These are phyloP conservation scores for Fabriciana adippe DNA, from an alignment of 2,888 invertebrate species.

Conservation along the genomic window DNA sequence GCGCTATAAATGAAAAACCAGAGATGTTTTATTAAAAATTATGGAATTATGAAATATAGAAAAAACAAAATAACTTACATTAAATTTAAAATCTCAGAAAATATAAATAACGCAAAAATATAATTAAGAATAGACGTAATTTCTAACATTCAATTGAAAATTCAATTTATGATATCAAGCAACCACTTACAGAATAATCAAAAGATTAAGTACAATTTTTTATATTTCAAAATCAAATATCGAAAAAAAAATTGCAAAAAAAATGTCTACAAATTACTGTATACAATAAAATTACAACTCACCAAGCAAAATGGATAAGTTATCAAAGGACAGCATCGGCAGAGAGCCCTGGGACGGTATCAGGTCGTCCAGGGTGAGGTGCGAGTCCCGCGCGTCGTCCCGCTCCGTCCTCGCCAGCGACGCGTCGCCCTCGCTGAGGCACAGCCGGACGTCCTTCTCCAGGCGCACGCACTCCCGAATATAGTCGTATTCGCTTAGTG, in stretches of 20 bases:
- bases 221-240: too few relatives aligned
- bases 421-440: conserved; percentile 85
- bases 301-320: conserved; percentile 92
- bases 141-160: too few relatives aligned
- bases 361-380: conserved; percentile 89
- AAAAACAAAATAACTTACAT: background rate
- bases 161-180: too few relatives aligned
- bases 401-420: conserved; percentile 89
- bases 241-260: too few relatives aligned
- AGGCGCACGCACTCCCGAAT: conserved; percentile 96
- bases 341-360: conserved; percentile 87
- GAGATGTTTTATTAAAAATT: too few relatives aligned
- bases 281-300: conserved; percentile 47
- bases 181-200: too few relatives aligned
- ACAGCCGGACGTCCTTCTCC: conserved; percentile 92
- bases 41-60: too few relatives aligned
- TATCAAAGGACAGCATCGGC: conserved; percentile 90
- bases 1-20: background rate
- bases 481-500: conserved; percentile 94
- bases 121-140: too few relatives aligned
- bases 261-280: background rate
- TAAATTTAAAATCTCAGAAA: background rate
- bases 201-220: too few relatives aligned
- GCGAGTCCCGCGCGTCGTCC: conserved; percentile 90
- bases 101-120: too few relatives aligned